These are phyloP conservation scores for Dryococelus australis DNA, from an alignment of 2,888 invertebrate species.

Conservation along the genomic window DNA sequence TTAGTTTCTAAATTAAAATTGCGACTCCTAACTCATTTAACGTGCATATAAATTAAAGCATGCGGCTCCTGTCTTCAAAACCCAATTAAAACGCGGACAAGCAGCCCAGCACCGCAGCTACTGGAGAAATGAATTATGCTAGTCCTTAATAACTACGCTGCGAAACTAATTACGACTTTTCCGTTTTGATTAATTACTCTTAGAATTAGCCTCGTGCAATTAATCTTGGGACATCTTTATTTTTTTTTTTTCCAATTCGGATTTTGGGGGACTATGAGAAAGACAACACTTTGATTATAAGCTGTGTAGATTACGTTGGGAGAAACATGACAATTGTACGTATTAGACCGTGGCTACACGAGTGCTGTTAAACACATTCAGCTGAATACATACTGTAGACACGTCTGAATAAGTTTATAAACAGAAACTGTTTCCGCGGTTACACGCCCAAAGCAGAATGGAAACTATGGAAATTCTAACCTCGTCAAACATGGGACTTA, in stretches of 20 bases:
- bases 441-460: too few species aligned
- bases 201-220: not conserved
- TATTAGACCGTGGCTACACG: too few species aligned
- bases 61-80: constrained; percentile 3
- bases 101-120: not conserved
- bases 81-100: not conserved
- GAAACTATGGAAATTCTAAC: too few species aligned
- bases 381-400: too few species aligned
- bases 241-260: not conserved
- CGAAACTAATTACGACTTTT: not conserved
- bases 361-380: too few species aligned
- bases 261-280: not conserved
- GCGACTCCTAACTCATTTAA: not conserved
- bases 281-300: constrained; percentile 5
- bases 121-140: not conserved
- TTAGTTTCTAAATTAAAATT: not conserved
- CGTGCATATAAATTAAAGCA: constrained; percentile 6
- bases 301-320: not conserved
- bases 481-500: too few species aligned
- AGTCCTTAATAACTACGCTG: not conserved
- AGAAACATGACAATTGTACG: too few species aligned
- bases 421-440: too few species aligned
- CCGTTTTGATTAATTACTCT: not conserved
- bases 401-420: too few species aligned
- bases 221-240: not conserved